Conservation (phyloP, 2,888 invertebrate species). For the Coleophora deauratella region DNA sequence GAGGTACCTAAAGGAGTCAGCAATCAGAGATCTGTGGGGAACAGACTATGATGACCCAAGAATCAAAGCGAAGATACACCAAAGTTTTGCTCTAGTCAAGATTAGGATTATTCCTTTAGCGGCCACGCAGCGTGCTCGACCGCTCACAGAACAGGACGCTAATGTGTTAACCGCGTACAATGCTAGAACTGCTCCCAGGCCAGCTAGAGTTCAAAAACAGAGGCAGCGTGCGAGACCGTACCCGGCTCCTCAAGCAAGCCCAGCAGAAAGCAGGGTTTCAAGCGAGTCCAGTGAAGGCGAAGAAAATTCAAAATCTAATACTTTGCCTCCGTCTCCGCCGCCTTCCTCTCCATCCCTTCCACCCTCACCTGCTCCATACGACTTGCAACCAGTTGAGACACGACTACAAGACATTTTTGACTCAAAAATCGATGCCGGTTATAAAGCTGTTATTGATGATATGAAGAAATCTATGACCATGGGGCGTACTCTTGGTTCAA, state of each 20-base stretch:
- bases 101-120: constrained; percentile 66
- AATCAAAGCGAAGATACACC: constrained; percentile 64
- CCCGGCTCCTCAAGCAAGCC: constrained; percentile 42
- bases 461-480: constrained; percentile 72
- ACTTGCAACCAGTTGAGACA: constrained; percentile 60
- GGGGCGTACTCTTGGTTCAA: constrained; percentile 59
- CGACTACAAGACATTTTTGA: constrained; percentile 64
- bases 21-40: constrained; percentile 69
- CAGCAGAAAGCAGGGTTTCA: constrained; percentile 49
- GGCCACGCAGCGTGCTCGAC: constrained; percentile 59
- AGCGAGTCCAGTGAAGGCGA: constrained; percentile 64
- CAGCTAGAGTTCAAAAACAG: constrained; percentile 49
- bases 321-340: constrained; percentile 58
- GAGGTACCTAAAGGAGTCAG: constrained; percentile 63
- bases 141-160: constrained; percentile 67
- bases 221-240: constrained; percentile 54
- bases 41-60: constrained; percentile 64
- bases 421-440: constrained; percentile 69
- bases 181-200: constrained; percentile 63
- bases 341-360: constrained; percentile 63
- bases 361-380: constrained; percentile 61
- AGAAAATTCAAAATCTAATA: constrained; percentile 50
- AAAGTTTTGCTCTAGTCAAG: constrained; percentile 65
- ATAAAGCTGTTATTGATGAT: constrained; percentile 69
- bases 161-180: constrained; percentile 69